Conservation (phyloP, 2,888 invertebrate genomes). For the Cepaea hortensis region DNA sequence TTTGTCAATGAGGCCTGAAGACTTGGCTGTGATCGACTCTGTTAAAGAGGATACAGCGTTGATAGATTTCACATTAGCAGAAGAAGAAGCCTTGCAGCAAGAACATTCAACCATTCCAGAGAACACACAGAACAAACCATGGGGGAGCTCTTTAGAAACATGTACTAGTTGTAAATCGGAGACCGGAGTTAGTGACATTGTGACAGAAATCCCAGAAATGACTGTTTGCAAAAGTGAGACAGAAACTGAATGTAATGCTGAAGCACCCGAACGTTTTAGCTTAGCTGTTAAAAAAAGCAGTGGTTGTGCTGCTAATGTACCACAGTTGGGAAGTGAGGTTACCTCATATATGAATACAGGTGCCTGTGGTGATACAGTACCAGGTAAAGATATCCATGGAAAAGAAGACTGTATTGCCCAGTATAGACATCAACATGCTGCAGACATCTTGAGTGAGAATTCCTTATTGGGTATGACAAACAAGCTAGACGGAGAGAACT, state of each 20-base stretch:
- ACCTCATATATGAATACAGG: not conserved
- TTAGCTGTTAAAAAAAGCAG: not conserved
- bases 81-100: not conserved
- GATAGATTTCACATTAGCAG: not conserved
- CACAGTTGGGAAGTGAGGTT: not conserved
- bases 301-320: not conserved
- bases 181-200: not conserved
- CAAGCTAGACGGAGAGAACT: not conserved
- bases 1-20: not conserved
- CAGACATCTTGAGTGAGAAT: constrained; percentile 6
- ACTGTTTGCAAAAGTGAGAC: not conserved
- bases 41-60: not conserved
- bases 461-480: not conserved
- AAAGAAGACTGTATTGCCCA: not conserved
- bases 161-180: not conserved
- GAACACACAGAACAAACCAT: not conserved
- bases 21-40: constrained; percentile 12
- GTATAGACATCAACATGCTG: not conserved
- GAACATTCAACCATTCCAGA: not conserved
- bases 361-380: constrained; percentile 24
- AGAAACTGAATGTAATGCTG: not conserved
- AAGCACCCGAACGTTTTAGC: not conserved
- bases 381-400: not conserved
- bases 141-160: not conserved
- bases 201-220: not conserved